These are phyloP conservation scores for Pteronotus mesoamericanus DNA, from an alignment of 2,797 vertebrate genomes.

Conservation along the genomic window DNA sequence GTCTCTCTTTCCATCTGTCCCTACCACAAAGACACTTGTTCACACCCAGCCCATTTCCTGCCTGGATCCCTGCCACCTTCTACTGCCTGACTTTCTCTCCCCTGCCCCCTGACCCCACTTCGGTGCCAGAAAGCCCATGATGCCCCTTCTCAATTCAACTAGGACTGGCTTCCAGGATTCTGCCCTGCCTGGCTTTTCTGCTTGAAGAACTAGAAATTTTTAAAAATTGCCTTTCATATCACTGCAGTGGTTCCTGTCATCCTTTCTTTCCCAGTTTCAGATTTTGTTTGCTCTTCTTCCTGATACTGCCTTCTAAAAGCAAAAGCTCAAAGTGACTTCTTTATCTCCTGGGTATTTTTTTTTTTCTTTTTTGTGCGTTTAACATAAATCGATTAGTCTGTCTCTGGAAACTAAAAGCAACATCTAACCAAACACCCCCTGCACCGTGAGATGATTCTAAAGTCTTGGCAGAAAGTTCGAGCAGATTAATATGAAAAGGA, in stretches of 20 bases:
- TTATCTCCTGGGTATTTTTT: background rate
- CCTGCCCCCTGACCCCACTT: background rate
- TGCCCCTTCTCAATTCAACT: background rate
- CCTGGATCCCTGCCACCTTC: slow-evolving; percentile 45
- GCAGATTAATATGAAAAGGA: slow-evolving; percentile 23
- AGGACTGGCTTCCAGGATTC: background rate
- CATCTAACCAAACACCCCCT: background rate
- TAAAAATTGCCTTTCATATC: background rate
- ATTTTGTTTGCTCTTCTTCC: slow-evolving; percentile 18
- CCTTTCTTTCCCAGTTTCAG: background rate
- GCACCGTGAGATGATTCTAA: background rate
- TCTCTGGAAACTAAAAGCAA: slow-evolving; percentile 8
- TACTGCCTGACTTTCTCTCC: slow-evolving; percentile 19
- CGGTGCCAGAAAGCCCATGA: background rate
- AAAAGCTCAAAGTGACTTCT: background rate
- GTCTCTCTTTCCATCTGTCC: slow-evolving; percentile 49
- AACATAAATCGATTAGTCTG: slow-evolving; percentile 13
- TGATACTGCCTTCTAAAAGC: background rate
- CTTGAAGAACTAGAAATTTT: background rate
- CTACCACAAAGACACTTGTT: slow-evolving; percentile 47
- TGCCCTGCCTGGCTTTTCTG: background rate
- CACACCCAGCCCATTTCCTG: slow-evolving; percentile 48
- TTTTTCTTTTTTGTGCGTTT: background rate
- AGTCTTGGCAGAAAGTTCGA: slow-evolving; percentile 13
- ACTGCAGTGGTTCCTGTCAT: background rate